These are phyloP conservation scores for Cyanoramphus novaezelandiae DNA, from an alignment of 2,113 vertebrate genomes.

Conservation along the genomic window DNA sequence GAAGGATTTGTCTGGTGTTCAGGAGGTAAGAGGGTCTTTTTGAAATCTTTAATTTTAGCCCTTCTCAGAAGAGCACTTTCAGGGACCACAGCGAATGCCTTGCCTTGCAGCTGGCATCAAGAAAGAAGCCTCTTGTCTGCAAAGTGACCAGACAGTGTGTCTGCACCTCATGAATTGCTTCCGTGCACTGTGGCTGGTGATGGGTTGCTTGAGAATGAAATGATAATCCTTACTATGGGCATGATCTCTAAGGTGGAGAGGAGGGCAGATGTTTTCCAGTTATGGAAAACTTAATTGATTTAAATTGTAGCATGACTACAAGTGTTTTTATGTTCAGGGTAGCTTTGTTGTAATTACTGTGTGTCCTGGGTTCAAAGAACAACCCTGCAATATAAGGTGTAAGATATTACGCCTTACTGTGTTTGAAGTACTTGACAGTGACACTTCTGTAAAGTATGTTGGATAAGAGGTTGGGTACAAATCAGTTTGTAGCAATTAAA, in stretches of 20 bases:
- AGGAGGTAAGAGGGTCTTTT: constrained; percentile 78
- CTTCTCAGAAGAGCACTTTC: neutral
- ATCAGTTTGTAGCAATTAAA: neutral
- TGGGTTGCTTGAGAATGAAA: neutral
- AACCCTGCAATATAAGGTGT: neutral
- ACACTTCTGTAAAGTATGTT: neutral
- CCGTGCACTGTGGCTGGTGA: neutral
- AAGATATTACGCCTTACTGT: neutral
- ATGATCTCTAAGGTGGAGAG: neutral
- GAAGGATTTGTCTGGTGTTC: constrained; percentile 94
- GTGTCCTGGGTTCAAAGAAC: neutral
- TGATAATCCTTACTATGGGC: neutral
- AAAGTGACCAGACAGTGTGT: neutral
- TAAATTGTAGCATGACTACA: neutral
- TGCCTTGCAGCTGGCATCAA: neutral
- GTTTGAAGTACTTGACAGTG: neutral
- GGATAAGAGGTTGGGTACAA: neutral
- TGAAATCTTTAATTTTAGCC: neutral
- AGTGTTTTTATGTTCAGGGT: neutral
- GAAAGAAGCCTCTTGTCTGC: neutral
- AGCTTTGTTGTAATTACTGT: neutral
- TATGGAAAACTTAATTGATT: neutral
- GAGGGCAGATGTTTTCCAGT: neutral
- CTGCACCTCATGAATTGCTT: neutral
- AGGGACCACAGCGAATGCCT: neutral